These are phyloP conservation scores for Tauraco erythrolophus DNA, from an alignment of 2,113 vertebrate species.

Conservation along the genomic window DNA sequence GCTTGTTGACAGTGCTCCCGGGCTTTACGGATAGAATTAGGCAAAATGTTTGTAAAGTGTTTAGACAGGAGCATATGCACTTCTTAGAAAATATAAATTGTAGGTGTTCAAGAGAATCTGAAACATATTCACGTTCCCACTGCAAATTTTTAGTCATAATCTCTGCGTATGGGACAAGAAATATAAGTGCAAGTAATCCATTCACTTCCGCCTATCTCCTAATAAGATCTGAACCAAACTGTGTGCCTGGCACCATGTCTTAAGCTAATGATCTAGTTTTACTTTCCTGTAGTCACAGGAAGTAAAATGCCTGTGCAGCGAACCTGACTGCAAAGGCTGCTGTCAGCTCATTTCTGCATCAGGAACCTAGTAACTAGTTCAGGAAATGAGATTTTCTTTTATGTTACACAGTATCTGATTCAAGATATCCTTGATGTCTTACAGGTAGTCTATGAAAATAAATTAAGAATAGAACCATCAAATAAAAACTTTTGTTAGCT, in stretches of 20 bases:
- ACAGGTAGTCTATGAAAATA: not conserved
- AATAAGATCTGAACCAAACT: not conserved
- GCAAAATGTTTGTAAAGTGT: not conserved
- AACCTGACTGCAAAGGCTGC: not conserved
- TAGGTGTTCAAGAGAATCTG: not conserved
- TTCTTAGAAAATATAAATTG: not conserved
- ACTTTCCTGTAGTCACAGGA: not conserved
- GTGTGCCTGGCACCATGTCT: not conserved
- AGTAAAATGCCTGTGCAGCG: not conserved
- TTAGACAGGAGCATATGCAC: not conserved
- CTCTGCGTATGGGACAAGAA: not conserved
- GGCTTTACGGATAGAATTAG: not conserved
- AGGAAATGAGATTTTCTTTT: not conserved
- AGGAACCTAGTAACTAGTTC: not conserved
- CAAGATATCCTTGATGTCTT: not conserved
- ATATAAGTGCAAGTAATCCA: not conserved
- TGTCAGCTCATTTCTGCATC: not conserved
- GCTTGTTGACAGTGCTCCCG: not conserved
- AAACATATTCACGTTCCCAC: not conserved
- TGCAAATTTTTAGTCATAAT: not conserved
- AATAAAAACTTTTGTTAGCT: not conserved
- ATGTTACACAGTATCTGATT: not conserved
- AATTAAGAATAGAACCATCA: not conserved
- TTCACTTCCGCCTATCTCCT: not conserved
- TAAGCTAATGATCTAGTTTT: not conserved